Evolutionary conservation across 1,140 invertebrate genomes (phyloP), one percentile per base, ranked within the genome.

Genomic region (Tetraneura akinire): DNA sequence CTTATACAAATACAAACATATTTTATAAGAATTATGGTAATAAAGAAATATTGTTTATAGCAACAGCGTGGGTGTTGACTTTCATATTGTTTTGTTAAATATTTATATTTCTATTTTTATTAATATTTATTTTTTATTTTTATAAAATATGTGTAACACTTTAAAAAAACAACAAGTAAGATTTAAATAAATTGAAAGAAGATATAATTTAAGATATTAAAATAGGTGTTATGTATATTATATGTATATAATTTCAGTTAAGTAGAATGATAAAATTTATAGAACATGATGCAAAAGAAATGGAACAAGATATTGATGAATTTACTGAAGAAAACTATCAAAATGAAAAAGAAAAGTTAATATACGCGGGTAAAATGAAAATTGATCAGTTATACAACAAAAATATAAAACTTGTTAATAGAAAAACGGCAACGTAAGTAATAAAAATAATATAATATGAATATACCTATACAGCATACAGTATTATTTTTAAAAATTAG

Each of bases 381-480:
- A 60, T 76, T 10, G 45, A 76, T 57, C 73, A 76, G 14, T 32
- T 57, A 9, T 76, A 60, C 55, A 45, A 60, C 29, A 76, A 76
- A 37, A 74, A 74, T 6, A 57, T 23, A 10, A 57, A 55, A 42
- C 29, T 51, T 42, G 21, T 55, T 0, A 53, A 74, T 2, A 74
- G 71, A 8, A 26, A 55, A 57, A 57, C 26, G n/a, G 71, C 51
- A 5, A 57, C 51, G 55, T 76, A 6, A 57, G 53, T 76, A 57
- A 26, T 76, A 16, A 1, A 45, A 45, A 23, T 11, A 37, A 10
- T 37, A 62, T 57, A 60, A 1, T 60, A n/a, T n/a, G n/a, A n/a
- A n/a, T n/a, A n/a, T n/a, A n/a, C n/a, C n/a, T n/a, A n/a, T n/a
- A n/a, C n/a, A n/a, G n/a, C n/a, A n/a, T n/a, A n/a, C n/a, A n/a